These are phyloP conservation scores for Lymantria dispar DNA, from an alignment of 2,888 invertebrate genomes.

Conservation along the genomic window DNA sequence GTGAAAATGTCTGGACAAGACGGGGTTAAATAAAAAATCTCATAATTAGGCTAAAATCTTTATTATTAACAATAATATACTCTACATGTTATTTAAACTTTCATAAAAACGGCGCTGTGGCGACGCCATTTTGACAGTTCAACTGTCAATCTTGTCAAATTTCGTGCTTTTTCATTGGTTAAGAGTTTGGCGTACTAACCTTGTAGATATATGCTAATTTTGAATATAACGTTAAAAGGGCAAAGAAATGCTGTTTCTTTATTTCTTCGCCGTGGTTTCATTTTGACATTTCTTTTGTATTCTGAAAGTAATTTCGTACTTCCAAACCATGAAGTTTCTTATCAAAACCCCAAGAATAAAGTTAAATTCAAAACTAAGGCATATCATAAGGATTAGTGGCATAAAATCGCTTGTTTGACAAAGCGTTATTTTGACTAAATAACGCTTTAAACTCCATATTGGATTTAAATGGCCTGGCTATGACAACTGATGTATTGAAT, in stretches of 20 bases:
- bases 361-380: no score
- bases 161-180: conserved; percentile 1
- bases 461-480: neutral
- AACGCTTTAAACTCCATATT: neutral
- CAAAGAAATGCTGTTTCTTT: no score
- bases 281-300: no score
- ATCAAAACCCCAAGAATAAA: no score
- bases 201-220: neutral
- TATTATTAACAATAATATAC: conserved; percentile 81
- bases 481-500: neutral
- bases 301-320: no score
- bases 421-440: no score
- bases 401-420: no score
- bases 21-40: conserved; percentile 42
- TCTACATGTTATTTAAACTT: conserved; percentile 74
- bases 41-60: conserved; percentile 74
- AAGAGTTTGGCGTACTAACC: conserved; percentile 8
- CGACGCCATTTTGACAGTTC: conserved; percentile 33
- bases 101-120: conserved; percentile 52
- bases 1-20: no score
- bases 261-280: no score
- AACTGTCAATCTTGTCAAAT: conserved; percentile 30
- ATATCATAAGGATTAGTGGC: no score
- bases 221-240: neutral
- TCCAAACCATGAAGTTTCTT: no score